phyloP scores from a whole-genome alignment of 2,888 invertebrate species.

The Harpagoxenus sublaevis region DNA sequence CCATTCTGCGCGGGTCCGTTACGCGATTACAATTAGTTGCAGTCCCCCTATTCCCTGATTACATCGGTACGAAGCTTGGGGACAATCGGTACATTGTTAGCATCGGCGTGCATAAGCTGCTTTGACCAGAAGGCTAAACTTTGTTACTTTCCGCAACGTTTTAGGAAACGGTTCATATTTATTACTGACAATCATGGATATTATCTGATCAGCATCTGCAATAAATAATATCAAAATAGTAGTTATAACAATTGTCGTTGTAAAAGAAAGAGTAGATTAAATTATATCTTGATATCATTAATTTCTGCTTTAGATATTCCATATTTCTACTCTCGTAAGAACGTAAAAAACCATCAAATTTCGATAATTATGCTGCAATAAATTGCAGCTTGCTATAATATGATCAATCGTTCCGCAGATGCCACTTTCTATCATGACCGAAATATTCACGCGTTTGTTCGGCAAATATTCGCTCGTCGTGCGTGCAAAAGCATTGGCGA shows the following conservation, averaged over 20 bases:
- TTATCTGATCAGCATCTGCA: neutral
- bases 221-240: neutral
- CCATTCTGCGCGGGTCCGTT: constrained; percentile 66
- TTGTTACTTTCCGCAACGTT: constrained; percentile 48
- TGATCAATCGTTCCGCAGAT: neutral
- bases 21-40: constrained; percentile 75
- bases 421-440: neutral
- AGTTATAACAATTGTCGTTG: neutral
- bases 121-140: constrained; percentile 63
- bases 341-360: neutral
- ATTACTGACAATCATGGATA: neutral
- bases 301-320: neutral
- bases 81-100: constrained; percentile 71
- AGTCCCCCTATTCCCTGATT: constrained; percentile 69
- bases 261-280: neutral
- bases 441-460: constrained; percentile 17
- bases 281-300: neutral
- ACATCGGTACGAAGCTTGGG: constrained; percentile 69
- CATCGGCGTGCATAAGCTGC: constrained; percentile 61
- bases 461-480: constrained; percentile 1
- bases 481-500: neutral
- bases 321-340: neutral
- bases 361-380: neutral
- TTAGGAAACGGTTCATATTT: neutral
- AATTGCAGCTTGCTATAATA: neutral